Evolutionary conservation across 1,140 invertebrate genomes (phyloP), one percentile per base, ranked within the genome.

Genomic region (Panagrolaimus sp.): DNA sequence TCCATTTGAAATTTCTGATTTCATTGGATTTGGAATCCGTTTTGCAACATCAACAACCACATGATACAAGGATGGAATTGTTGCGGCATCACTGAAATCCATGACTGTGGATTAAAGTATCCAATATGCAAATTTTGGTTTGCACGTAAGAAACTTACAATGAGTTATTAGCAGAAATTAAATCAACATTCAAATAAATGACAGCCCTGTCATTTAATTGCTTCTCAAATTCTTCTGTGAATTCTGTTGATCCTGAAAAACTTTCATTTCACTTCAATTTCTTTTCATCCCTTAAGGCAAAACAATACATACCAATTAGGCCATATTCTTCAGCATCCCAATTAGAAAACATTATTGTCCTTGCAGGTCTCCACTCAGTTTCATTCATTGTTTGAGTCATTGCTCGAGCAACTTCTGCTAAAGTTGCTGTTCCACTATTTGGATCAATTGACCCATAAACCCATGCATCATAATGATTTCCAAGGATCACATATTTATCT

Each of bases 401-500:
- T 14, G 85, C 84, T 8, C 86, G 74, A 7, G 84, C 84, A 6
- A 88, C 71, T 80, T 88, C 88, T 14, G 87, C 78, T 45, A 88
- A 69, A 7, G 83, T 81, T 9, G 87, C 87, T 12, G 87, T 87
- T 1, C 87, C 80, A 67, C 68, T 73, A 68, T 82, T 83, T 0
- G 80, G 80, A 69, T 82, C 80, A 17, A 83, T 71, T 9, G 75
- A 62, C 15, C 52, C 52, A 21, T 85, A 86, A 14, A 84, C 85
- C 87, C 87, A 88, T 32, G 88, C 84, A 82, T 88, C 88, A 68
- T 87, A 81, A 71, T 89, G 88, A 71, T 87, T 88, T 4, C 88
- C 88, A 12, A 89, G 75, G 32, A 88, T 82, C 17, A 88, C 83
- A 76, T 87, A 88, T 5, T 86, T 72, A 74, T 88, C 86, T 58